Base-by-base conservation (phyloP, 2,888 invertebrate species). In the Aelia acuminata region DNA sequence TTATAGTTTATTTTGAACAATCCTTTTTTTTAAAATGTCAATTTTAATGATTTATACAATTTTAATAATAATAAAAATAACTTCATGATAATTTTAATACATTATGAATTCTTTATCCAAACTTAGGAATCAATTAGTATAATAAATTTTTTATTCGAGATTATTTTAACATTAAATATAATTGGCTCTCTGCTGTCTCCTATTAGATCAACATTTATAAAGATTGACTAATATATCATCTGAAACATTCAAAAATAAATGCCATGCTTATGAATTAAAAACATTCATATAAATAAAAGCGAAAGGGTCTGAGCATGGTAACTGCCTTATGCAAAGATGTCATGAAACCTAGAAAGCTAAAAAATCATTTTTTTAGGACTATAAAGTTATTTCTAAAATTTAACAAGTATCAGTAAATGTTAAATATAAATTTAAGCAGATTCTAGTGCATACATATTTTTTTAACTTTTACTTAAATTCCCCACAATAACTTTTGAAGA, bases 401-500 rank as follows among this genome's bases (percentile, higher is more conserved):
- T 80, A 80, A 80, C 80, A 80, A 39, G 43, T 48, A 87, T 20
- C 10, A 47, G 22, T 87, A 87, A 31, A 86, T 70, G 70, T 48
- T 20, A 87, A 87, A 47, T 87, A 63, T 47, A 63, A 87, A 47
- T 87, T 48, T 18, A 87, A 87, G 70, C 70, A 47, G 70, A 8
- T 48, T 48, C 15, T 70, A n/a, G n/a, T n/a, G n/a, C n/a, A 70
- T 63, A 87, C 3, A 39, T 20, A 1, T 63, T 86, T 53, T 57
- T n/a, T 53, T 85, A 39, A 15, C 43, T 47, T 86, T 87, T 63
- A 63, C 13, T 87, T 70, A 48, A 48, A 63, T 87, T 87, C 87
- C 87, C 87, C 87, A 87, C 87, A 70, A 13, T 57, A 47, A 48
- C 80, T 70, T 53, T 70, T 87, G 87, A 87, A 63, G 63, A 87